Percentiles rank a stretch among this genome's conserved stretches.
These are phyloP conservation scores for Drosophila bifasciata DNA, from an alignment of 1,140 invertebrate species.

Conservation along the genomic window DNA sequence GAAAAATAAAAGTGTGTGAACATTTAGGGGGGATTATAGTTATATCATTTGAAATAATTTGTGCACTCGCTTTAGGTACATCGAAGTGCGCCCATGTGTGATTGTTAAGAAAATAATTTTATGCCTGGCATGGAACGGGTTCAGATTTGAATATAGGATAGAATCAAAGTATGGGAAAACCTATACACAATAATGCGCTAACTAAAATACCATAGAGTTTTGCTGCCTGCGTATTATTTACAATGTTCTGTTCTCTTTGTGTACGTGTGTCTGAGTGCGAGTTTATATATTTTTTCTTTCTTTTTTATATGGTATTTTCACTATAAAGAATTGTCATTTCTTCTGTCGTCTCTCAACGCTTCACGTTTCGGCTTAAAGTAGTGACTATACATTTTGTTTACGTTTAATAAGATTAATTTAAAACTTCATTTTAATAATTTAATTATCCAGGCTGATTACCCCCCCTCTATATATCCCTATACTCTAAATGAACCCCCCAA, in stretches of 20 bases:
- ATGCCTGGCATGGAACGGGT: constrained; percentile 62
- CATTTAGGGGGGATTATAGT: constrained; percentile 52
- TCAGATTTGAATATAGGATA: constrained; percentile 17
- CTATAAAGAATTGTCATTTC: constrained; percentile 64
- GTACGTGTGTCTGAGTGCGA: constrained; percentile 45
- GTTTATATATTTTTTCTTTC: constrained; percentile 51
- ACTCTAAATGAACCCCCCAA: neutral
- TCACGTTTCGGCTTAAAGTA: constrained; percentile 78
- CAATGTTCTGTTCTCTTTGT: constrained; percentile 61
- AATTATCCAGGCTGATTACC: constrained; percentile 41
- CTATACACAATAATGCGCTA: constrained; percentile 75
- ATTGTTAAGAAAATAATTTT: constrained; percentile 73
- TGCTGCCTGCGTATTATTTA: constrained; percentile 62
- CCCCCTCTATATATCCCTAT: neutral
- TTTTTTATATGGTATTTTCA: constrained; percentile 64
- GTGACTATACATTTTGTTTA: constrained; percentile 84
- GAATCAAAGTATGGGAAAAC: constrained; percentile 38
- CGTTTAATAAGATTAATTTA: constrained; percentile 80
- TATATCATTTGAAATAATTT: constrained; percentile 35
- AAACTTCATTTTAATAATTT: constrained; percentile 77
- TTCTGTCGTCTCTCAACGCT: constrained; percentile 32
- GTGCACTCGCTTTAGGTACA: constrained; percentile 38
- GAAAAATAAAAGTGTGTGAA: constrained; percentile 80
- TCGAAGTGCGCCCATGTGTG: constrained; percentile 3
- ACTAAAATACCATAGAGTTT: constrained; percentile 68